Evolutionary conservation across 2,888 invertebrate species (phyloP), one percentile per base, ranked within the genome.

Genomic region (Heliconius ethilla): DNA sequence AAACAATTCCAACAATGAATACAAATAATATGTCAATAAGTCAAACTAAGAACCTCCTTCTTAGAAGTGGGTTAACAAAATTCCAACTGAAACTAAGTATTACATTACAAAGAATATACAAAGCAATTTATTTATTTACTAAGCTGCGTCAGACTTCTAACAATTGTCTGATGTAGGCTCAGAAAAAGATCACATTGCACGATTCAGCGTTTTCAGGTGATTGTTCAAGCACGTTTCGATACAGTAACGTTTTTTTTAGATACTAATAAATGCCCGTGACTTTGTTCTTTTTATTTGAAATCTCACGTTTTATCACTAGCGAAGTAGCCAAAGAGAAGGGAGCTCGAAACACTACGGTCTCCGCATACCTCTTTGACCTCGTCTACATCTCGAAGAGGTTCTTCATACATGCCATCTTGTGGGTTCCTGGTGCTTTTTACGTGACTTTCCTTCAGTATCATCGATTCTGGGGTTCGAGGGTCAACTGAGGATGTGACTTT

Each of bases 141-240:
- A 72, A 33, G 70, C 70, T 55, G 70, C 59, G 33, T 72, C 70
- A 72, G 33, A 55, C n/a, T 72, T 70, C 70, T 33, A 72, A 59
- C 33, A 72, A 72, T 22, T 55, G 33, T 72, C 70, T 72, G 40
- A n/a, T 40, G 33, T 72, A 72, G 70, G 70, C 70, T 72, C n/a
- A 72, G 51, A 67, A 72, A 72, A 55, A 55, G 33, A 72, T 72
- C 55, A 51, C 55, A 40, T 72, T 72, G 70, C 55, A 29, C 55
- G 55, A 72, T 72, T 72, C 70, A 72, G 70, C 70, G 33, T n/a
- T 72, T 55, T 55, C 29, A 33, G 70, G n/a, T 33, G 29, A 72
- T 72, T 72, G 55, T 72, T 59, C 33, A 7, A n/a, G 55, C 70
- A 72, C 70, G 70, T 72, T 72, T 59, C 40, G n/a, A 67, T 13